Percentiles rank a stretch among this genome's conserved stretches.
phyloP scores from a whole-genome alignment of 2,113 vertebrate genomes.

The Crocuta crocuta region DNA sequence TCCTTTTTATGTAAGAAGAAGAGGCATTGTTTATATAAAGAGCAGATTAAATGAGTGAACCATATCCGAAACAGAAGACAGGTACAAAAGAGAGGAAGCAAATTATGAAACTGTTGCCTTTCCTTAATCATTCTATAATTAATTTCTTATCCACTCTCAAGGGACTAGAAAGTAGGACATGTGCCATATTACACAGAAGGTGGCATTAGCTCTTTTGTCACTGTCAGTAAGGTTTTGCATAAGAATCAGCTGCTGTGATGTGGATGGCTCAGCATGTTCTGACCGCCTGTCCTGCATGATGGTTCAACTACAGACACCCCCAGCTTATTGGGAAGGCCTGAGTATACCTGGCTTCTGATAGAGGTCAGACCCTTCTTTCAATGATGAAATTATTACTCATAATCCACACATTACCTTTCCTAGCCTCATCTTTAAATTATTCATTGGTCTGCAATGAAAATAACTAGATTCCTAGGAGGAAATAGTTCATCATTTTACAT shows the following conservation, averaged over 20 bases:
- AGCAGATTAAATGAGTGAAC: background rate
- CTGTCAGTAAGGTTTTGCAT: slow-evolving; percentile 38
- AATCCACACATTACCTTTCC: background rate
- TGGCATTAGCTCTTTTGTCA: slow-evolving; percentile 36
- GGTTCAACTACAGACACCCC: background rate
- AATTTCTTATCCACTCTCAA: slow-evolving; percentile 51
- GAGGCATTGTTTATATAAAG: slow-evolving; percentile 21
- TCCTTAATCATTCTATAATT: slow-evolving; percentile 60
- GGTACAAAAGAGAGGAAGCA: slow-evolving; percentile 35
- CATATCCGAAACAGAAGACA: background rate
- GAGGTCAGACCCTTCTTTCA: background rate
- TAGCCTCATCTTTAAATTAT: background rate
- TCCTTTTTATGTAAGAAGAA: background rate
- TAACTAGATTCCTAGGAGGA: background rate
- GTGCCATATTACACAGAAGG: slow-evolving; percentile 34
- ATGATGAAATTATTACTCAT: background rate
- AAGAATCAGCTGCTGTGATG: background rate
- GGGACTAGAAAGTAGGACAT: background rate
- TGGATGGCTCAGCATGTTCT: background rate
- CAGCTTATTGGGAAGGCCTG: background rate
- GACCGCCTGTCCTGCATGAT: background rate
- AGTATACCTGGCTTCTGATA: background rate
- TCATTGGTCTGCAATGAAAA: background rate
- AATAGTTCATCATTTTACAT: background rate
- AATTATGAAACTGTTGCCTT: slow-evolving; percentile 56